Percentiles rank a stretch among this genome's conserved stretches.
phyloP scores from a whole-genome alignment of 2,113 vertebrate species.

The Thomomys bottae region DNA sequence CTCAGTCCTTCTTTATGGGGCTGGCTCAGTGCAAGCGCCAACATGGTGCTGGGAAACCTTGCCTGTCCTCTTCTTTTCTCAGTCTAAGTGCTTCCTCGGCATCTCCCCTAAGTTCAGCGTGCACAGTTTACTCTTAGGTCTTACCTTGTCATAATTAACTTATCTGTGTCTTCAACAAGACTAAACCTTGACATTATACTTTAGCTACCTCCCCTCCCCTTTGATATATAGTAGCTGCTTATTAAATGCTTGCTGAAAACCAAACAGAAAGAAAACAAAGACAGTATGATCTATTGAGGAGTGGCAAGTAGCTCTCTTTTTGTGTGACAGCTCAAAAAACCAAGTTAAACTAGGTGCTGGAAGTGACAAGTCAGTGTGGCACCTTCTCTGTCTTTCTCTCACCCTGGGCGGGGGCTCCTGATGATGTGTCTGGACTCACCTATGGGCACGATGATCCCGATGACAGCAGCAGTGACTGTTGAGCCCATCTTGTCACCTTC shows the following conservation, averaged over 20 bases:
- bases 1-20: conserved; percentile 20
- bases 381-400: neutral
- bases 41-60: neutral
- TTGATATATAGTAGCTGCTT: neutral
- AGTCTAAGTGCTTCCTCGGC: neutral
- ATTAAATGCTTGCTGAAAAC: conserved; percentile 41
- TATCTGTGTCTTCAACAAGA: neutral
- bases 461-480: conserved; percentile 94
- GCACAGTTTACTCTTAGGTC: neutral
- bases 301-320: neutral
- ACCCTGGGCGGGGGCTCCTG: neutral
- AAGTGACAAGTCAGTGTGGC: neutral
- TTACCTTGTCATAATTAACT: neutral
- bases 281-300: neutral
- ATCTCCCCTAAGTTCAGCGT: neutral
- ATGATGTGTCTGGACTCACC: conserved; percentile 88
- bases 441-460: conserved; percentile 95
- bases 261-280: conserved; percentile 1
- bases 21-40: neutral
- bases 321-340: neutral
- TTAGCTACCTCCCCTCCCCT: conserved; percentile 7
- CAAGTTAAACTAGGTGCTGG: neutral
- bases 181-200: neutral
- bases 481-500: conserved; percentile 92
- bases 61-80: neutral